These are phyloP conservation scores for Odontophorus gujanensis DNA, from an alignment of 2,113 vertebrate genomes.

Conservation along the genomic window DNA sequence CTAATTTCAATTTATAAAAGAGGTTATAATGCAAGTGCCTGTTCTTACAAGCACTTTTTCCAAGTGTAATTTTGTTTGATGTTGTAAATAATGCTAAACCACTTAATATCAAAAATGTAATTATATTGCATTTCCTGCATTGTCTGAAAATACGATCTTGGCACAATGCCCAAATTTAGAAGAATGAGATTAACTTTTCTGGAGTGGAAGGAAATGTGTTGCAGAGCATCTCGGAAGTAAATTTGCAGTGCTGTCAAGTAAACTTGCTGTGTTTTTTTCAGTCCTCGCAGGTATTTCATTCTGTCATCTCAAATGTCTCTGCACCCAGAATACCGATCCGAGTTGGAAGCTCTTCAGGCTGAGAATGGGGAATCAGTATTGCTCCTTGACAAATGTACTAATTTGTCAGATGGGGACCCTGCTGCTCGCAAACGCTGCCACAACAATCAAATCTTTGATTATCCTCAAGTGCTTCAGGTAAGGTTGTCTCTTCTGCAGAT, in stretches of 20 bases:
- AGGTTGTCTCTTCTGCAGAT: background rate
- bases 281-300: constrained; percentile 90
- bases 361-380: constrained; percentile 89
- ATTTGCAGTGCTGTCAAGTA: background rate
- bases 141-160: background rate
- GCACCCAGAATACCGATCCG: constrained; percentile 90
- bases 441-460: constrained; percentile 91
- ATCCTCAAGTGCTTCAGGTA: constrained; percentile 96
- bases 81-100: background rate
- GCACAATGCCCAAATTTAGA: background rate
- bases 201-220: background rate
- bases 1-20: background rate
- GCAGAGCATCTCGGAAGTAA: background rate
- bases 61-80: background rate
- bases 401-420: constrained; percentile 88
- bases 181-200: background rate
- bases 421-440: constrained; percentile 87
- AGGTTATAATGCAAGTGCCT: background rate
- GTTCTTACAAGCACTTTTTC: background rate
- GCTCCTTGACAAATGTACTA: constrained; percentile 92
- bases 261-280: constrained; percentile 51
- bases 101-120: background rate
- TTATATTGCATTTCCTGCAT: background rate
- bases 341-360: constrained; percentile 90
- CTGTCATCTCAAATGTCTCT: constrained; percentile 91